Percentiles rank a stretch among this genome's conserved stretches.
Conservation (phyloP, 1,140 invertebrate species). For the Penaeus indicus region DNA sequence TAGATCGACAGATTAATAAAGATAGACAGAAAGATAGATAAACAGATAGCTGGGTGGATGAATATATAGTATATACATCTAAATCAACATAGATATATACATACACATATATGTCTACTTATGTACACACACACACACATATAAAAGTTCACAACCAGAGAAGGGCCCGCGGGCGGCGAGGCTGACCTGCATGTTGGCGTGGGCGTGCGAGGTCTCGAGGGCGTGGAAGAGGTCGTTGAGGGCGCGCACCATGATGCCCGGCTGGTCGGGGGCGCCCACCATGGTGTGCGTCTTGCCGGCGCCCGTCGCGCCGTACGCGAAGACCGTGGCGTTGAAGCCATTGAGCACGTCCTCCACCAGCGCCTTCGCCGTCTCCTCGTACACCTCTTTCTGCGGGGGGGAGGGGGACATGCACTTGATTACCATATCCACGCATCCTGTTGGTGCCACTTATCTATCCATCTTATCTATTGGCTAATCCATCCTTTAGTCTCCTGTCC, state of each 20-base stretch:
- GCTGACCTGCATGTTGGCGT: constrained; percentile 68
- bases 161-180: too few species aligned
- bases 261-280: constrained; percentile 78
- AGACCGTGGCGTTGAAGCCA: constrained; percentile 87
- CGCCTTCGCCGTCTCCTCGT: constrained; percentile 77
- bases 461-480: too few species aligned
- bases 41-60: too few species aligned
- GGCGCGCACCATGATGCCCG: constrained; percentile 90
- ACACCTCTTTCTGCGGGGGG: constrained; percentile 82
- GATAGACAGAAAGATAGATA: too few species aligned
- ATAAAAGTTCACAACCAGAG: not conserved
- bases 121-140: constrained; percentile 9
- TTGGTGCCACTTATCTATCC: too few species aligned
- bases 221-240: constrained; percentile 86
- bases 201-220: constrained; percentile 68
- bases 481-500: too few species aligned
- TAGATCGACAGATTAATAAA: too few species aligned
- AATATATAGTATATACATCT: too few species aligned
- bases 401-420: not conserved
- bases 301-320: constrained; percentile 95
- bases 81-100: constrained; percentile 35
- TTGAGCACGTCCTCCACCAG: constrained; percentile 76
- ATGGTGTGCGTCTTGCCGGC: constrained; percentile 93
- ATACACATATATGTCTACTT: constrained; percentile 2
- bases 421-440: too few species aligned